Evolutionary conservation across 92 coral and sea anemone species (phyloP), one percentile per base, ranked within the genome.

Genomic region (Siderastrea siderea): DNA sequence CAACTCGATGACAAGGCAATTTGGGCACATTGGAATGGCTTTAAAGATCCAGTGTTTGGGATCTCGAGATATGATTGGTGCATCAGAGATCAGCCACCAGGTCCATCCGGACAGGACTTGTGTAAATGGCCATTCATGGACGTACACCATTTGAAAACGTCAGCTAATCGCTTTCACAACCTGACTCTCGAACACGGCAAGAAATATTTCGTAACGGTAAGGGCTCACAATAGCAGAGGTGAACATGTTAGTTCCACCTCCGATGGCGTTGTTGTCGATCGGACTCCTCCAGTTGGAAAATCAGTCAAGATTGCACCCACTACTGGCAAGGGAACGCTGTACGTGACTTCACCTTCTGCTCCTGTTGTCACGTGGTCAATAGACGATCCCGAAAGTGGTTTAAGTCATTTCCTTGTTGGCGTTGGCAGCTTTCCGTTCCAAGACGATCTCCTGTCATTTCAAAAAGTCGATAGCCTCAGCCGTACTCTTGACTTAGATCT

Each of bases 21-120:
- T n/a, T 95, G 99, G 99, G 93, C 93, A 43, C 94, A 92, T 85
- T 97, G 99, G 99, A 86, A 87, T 55, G 98, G 98, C 45, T 97
- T 95, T 60, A 76, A 95, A 64, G 99, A 97, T 85, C 99, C 99
- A n/a, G 95, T 94, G 53, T 90, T 80, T 69, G 98, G 95, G 6
- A 74, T 97, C 68, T 76, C 85, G 45, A 65, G 83, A 4, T 97
- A 97, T 61, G 97, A 96, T 57, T 97, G 99, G 99, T 97, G 99
- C 55, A 91, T 93, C 70, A 91, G 93, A 51, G 94, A 88, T 77
- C 89, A 82, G 54, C 92, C 85, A 7, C 88, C 86, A 2, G 62
- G 74, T 13, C 71, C 82, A n/a, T 91, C 94, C 1, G 85, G 66
- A 47, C 16, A 64, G 1, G 72, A 80, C 59, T 10, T 78, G 71